Percentiles rank a stretch among this genome's conserved stretches.
phyloP scores from a whole-genome alignment of 2,888 invertebrate species.

The Creontiades dilutus region DNA sequence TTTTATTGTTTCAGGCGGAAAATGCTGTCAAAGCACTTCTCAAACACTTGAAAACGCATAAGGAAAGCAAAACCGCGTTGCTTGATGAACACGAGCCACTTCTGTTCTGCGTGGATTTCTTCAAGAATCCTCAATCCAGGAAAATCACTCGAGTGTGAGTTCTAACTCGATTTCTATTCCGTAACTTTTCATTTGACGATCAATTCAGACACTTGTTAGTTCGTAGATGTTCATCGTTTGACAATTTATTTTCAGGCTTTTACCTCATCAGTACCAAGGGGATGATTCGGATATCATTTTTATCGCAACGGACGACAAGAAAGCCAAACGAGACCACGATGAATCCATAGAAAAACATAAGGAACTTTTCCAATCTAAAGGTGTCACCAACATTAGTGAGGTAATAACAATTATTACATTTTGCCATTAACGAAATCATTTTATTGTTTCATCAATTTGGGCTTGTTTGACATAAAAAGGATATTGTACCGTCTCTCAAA shows the following conservation, averaged over 20 bases:
- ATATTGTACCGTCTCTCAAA: no score
- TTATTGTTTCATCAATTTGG: neutral
- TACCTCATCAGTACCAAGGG: conserved; percentile 16
- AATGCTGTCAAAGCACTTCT: conserved; percentile 48
- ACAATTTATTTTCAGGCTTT: no score
- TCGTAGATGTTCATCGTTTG: no score
- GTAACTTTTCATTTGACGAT: no score
- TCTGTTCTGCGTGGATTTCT: conserved; percentile 37
- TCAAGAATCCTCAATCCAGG: conserved; percentile 5
- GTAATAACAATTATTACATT: neutral
- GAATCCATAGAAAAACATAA: conserved; percentile 56
- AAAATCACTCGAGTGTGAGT: neutral
- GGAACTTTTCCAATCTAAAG: conserved; percentile 55
- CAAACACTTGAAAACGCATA: neutral
- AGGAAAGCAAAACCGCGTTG: neutral
- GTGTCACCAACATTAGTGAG: conserved; percentile 63
- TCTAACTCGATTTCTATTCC: no score
- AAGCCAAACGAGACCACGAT: conserved; percentile 1
- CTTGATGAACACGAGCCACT: conserved; percentile 30
- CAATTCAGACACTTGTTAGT: no score
- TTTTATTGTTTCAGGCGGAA: conserved; percentile 31
- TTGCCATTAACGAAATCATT: neutral
- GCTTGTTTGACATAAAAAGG: no score
- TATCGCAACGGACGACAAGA: conserved; percentile 31
- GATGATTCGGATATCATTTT: conserved; percentile 52